A percentile compares a stretch with the other conserved stretches of the same genome.
Evolutionary conservation across 2,113 vertebrate species (phyloP).

Genomic region (Hyperopisus bebe): DNA sequence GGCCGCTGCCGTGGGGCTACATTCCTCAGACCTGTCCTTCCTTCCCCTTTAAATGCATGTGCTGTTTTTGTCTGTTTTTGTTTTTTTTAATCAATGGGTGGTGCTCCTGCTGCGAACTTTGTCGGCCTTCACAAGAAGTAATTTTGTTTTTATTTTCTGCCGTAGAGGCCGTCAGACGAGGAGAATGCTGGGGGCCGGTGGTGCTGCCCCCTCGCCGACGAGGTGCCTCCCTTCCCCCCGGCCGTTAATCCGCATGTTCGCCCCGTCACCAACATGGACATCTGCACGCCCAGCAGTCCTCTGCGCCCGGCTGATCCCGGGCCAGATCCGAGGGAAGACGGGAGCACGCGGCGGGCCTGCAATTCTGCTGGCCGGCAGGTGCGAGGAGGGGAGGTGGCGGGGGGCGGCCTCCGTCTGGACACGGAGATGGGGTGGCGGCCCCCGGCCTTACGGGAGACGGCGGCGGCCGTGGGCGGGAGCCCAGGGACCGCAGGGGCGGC

Average conservation of each 20-base stretch:
- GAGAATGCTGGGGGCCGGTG: not conserved
- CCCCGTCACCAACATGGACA: constrained; percentile 2
- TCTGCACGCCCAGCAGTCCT: not conserved
- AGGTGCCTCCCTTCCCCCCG: constrained; percentile 39
- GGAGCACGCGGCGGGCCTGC: not conserved
- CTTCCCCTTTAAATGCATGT: constrained; percentile 4
- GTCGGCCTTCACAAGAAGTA: not conserved
- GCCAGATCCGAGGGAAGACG: not conserved
- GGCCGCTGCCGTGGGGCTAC: not conserved
- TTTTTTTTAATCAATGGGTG: not conserved
- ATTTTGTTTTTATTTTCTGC: not conserved
- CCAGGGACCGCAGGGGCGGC: not conserved
- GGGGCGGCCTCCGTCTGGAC: not conserved
- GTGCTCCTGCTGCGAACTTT: not conserved
- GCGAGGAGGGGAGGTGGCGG: not conserved
- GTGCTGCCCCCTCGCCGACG: constrained; percentile 35
- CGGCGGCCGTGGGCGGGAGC: not conserved
- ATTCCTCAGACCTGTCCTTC: not conserved
- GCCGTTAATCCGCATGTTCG: not conserved
- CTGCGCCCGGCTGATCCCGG: not conserved
- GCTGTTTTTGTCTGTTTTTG: not conserved
- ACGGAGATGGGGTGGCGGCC: not conserved
- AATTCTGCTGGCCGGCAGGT: not conserved
- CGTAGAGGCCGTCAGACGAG: constrained; percentile 30
- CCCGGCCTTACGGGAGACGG: not conserved